phyloP scores from a whole-genome alignment of 1,140 invertebrate genomes.

The Cydia splendana region DNA sequence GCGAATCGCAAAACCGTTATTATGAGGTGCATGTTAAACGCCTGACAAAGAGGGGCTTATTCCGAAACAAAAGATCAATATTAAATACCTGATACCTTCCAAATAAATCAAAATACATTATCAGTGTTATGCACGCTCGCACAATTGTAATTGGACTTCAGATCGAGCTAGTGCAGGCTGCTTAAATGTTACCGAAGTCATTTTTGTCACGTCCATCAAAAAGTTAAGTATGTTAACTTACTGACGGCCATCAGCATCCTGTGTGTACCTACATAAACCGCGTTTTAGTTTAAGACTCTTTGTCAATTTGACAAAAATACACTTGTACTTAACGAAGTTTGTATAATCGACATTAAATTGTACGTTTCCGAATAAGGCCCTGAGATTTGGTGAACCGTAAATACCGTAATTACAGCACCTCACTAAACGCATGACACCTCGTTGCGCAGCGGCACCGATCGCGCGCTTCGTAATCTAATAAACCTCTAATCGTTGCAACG shows the following conservation, averaged over 20 bases:
- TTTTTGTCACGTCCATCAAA: too few relatives aligned
- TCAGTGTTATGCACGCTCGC: background rate
- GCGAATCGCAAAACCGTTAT: background rate
- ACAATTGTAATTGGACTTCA: background rate
- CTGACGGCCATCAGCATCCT: too few relatives aligned
- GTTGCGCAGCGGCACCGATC: slow-evolving; percentile 1
- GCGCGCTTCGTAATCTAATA: slow-evolving; percentile 15
- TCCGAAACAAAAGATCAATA: background rate
- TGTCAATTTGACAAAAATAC: too few relatives aligned
- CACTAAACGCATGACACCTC: slow-evolving; percentile 8
- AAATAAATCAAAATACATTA: too few relatives aligned
- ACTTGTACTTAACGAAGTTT: too few relatives aligned
- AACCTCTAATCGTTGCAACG: slow-evolving; percentile 8
- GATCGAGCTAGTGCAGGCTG: too few relatives aligned
- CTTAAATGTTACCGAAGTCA: too few relatives aligned
- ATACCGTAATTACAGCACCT: background rate
- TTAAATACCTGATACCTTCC: too few relatives aligned
- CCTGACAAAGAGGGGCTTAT: background rate
- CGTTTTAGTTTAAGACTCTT: too few relatives aligned
- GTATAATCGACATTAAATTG: background rate
- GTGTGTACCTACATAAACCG: too few relatives aligned
- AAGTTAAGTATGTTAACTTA: background rate
- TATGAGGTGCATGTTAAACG: background rate
- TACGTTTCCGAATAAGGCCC: background rate
- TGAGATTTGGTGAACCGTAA: slow-evolving; percentile 2